Evolutionary conservation across 2,888 invertebrate species (phyloP).

Genomic region (Apamea crenata): DNA sequence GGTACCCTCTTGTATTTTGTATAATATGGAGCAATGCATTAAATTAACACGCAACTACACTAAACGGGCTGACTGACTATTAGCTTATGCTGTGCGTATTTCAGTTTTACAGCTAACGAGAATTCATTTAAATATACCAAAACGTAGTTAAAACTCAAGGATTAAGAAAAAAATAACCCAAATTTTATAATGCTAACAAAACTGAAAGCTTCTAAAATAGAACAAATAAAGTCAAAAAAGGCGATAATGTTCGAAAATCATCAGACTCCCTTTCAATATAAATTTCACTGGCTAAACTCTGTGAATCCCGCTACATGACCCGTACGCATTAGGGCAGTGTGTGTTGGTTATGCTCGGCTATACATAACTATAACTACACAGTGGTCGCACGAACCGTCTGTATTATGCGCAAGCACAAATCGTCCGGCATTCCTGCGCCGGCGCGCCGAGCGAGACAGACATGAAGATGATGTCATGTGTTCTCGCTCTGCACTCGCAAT

Average conservation of each 20-base stretch:
- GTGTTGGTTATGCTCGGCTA: conserved; percentile 85
- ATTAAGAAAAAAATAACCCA: neutral
- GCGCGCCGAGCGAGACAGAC: conserved; percentile 81
- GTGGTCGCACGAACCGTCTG: conserved; percentile 77
- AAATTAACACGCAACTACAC: conserved; percentile 1
- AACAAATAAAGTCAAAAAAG: conserved; percentile 54
- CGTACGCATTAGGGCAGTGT: conserved; percentile 90
- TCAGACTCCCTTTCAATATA: conserved; percentile 90
- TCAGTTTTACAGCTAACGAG: neutral
- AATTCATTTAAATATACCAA: neutral
- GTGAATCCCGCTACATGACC: conserved; percentile 90
- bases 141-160: neutral
- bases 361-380: conserved; percentile 80
- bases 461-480: conserved; percentile 75
- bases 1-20: neutral
- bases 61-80: neutral
- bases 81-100: neutral
- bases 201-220: conserved; percentile 49
- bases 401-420: conserved; percentile 88
- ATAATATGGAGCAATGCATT: neutral
- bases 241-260: conserved; percentile 85
- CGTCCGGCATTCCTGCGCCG: conserved; percentile 90
- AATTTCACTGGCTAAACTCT: conserved; percentile 90
- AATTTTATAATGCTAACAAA: conserved; percentile 18
- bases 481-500: conserved; percentile 87